Percentiles rank a stretch among this genome's conserved stretches.
Conservation (phyloP, 2,888 invertebrate genomes). For the Lymantria dispar region DNA sequence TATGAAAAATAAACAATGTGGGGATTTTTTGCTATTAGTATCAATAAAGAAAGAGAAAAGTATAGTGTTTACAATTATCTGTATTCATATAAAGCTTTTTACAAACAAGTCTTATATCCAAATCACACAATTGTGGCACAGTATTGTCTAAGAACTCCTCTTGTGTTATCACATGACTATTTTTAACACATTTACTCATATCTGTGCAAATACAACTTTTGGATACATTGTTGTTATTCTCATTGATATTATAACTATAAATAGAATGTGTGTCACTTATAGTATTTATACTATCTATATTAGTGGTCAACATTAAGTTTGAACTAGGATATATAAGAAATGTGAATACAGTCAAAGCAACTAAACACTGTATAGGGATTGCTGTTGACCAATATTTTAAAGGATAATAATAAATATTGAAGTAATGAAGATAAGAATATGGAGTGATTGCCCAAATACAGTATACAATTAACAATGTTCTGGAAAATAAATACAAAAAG, state of each 20-base stretch:
- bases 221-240: constrained; percentile 22
- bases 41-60: background rate
- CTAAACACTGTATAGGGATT: constrained; percentile 90
- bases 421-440: constrained; percentile 84
- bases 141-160: constrained; percentile 56
- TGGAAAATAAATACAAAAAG: constrained; percentile 91
- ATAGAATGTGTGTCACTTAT: constrained; percentile 82
- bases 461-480: constrained; percentile 88
- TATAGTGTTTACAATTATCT: constrained; percentile 15
- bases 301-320: constrained; percentile 88
- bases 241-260: constrained; percentile 37
- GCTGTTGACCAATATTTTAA: constrained; percentile 96
- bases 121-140: constrained; percentile 85
- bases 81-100: constrained; percentile 69
- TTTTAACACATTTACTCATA: constrained; percentile 68
- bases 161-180: constrained; percentile 54
- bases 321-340: constrained; percentile 92
- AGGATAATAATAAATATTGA: constrained; percentile 92
- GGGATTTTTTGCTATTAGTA: background rate
- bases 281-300: constrained; percentile 84
- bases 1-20: too few species aligned
- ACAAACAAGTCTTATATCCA: constrained; percentile 86
- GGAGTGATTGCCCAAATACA: constrained; percentile 94
- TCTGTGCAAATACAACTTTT: constrained; percentile 74
- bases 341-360: constrained; percentile 88